phyloP scores from a whole-genome alignment of 2,888 invertebrate species.

The Drosophila parthenogenetica region DNA sequence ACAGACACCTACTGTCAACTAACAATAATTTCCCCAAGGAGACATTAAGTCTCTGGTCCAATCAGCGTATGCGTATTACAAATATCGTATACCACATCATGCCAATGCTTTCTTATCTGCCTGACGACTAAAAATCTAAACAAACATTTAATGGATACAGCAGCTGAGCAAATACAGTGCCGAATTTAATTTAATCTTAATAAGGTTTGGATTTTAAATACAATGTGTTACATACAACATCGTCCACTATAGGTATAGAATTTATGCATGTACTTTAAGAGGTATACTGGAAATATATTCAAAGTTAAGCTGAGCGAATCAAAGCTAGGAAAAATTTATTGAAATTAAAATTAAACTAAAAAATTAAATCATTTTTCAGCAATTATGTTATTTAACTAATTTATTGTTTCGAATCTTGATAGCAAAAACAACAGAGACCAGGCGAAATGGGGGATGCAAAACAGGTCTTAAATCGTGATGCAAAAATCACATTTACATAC shows the following conservation, averaged over 20 bases:
- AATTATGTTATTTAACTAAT: conserved; percentile 14
- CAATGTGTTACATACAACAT: background rate
- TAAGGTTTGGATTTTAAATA: too few relatives aligned
- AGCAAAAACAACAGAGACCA: conserved; percentile 90
- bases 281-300: background rate
- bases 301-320: background rate
- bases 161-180: too few relatives aligned
- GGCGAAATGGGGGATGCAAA: conserved; percentile 90
- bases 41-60: background rate
- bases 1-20: background rate
- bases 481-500: conserved; percentile 36
- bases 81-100: too few relatives aligned
- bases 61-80: conserved; percentile 7
- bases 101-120: too few relatives aligned
- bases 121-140: too few relatives aligned
- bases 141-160: too few relatives aligned
- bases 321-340: too few relatives aligned
- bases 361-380: too few relatives aligned
- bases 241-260: background rate
- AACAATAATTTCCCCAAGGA: background rate
- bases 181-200: too few relatives aligned
- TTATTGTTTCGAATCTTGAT: conserved; percentile 84
- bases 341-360: too few relatives aligned
- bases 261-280: background rate
- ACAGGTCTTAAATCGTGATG: conserved; percentile 87